A percentile compares a stretch with the other conserved stretches of the same genome.
Evolutionary conservation across 2,797 vertebrate species (phyloP).

Genomic region (Crocodylus rhombifer): DNA sequence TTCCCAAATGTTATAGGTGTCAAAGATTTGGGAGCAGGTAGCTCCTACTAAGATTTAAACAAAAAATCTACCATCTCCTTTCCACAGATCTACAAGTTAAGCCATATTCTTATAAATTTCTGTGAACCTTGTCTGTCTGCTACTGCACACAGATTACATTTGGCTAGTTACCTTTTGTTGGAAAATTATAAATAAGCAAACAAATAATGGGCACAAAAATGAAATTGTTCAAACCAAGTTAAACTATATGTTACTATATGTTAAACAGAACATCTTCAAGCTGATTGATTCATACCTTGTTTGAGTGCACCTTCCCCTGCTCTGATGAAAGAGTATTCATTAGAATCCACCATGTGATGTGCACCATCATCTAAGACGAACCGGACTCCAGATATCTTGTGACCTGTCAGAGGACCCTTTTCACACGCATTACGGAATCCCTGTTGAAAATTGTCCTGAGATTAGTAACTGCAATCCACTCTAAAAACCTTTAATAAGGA

Average conservation of each 20-base stretch:
- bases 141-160: not conserved
- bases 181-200: accelerated
- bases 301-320: constrained; percentile 95
- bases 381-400: constrained; percentile 91
- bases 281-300: constrained; percentile 83
- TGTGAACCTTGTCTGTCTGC: accelerated
- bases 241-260: not conserved
- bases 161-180: accelerated
- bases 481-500: not conserved
- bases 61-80: not conserved
- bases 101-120: not conserved
- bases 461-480: not conserved
- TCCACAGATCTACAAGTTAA: accelerated
- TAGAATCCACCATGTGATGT: constrained; percentile 96
- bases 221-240: not conserved
- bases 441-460: constrained; percentile 66
- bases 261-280: accelerated
- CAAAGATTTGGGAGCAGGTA: not conserved
- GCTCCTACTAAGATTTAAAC: not conserved
- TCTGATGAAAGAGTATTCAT: constrained; percentile 94
- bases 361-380: constrained; percentile 94
- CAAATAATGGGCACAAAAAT: accelerated
- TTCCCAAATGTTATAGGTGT: not conserved
- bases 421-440: constrained; percentile 92
- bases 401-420: constrained; percentile 89